phyloP scores from a whole-genome alignment of 2,888 invertebrate genomes.

The Andrena haemorrhoa region DNA sequence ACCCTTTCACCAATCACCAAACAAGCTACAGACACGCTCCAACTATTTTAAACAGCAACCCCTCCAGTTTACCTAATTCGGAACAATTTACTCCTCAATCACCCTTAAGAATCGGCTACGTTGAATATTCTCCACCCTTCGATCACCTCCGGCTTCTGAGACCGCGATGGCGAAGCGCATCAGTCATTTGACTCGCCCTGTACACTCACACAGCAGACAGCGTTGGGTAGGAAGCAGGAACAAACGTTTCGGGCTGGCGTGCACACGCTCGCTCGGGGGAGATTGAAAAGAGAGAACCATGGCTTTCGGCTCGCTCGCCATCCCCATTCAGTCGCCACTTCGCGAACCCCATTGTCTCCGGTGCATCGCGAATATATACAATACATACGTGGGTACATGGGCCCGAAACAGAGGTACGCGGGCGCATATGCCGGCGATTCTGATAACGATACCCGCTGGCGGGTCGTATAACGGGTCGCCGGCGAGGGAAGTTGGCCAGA shows the following conservation, averaged over 20 bases:
- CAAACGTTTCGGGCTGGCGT: slow-evolving; percentile 6
- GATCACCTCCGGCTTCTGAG: background rate
- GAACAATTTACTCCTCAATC: too few relatives aligned
- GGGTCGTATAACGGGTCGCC: slow-evolving; percentile 33
- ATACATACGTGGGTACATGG: slow-evolving; percentile 14
- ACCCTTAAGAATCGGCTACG: too few relatives aligned
- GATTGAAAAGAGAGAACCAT: slow-evolving; percentile 39
- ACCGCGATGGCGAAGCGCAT: background rate
- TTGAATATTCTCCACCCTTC: background rate
- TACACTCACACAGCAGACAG: background rate
- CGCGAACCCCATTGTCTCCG: slow-evolving; percentile 52
- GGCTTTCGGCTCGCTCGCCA: slow-evolving; percentile 24
- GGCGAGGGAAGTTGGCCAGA: slow-evolving; percentile 8
- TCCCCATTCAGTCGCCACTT: slow-evolving; percentile 49
- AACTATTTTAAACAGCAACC: too few relatives aligned
- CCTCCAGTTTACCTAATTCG: too few relatives aligned
- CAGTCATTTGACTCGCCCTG: background rate
- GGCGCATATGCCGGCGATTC: slow-evolving; percentile 43
- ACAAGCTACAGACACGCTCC: too few relatives aligned
- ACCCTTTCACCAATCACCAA: too few relatives aligned
- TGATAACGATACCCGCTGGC: slow-evolving; percentile 54
- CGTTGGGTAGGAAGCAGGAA: background rate
- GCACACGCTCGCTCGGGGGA: background rate
- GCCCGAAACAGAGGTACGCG: slow-evolving; percentile 31
- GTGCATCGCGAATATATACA: slow-evolving; percentile 15